Evolutionary conservation across 1,140 invertebrate species (phyloP).

Genomic region (Forficula auricularia): DNA sequence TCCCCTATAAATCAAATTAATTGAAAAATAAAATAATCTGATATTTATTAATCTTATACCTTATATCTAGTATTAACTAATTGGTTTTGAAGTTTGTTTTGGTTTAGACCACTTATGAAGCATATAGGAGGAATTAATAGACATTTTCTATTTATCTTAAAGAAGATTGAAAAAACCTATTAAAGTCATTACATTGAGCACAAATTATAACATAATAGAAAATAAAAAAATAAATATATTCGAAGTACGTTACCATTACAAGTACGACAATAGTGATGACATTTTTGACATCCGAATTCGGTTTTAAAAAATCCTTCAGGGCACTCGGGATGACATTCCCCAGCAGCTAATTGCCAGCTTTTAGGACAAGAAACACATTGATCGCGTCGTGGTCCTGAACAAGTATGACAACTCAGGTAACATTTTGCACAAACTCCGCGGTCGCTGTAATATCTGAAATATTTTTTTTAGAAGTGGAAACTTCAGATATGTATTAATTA

Average conservation of each 20-base stretch:
- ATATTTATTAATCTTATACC: no score
- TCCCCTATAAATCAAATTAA: constrained; percentile 40
- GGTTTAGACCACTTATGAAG: no score
- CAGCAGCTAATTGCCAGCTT: constrained; percentile 56
- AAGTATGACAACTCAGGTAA: constrained; percentile 65
- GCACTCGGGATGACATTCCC: constrained; percentile 65
- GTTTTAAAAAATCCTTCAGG: constrained; percentile 67
- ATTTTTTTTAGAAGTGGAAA: constrained; percentile 4
- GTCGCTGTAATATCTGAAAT: constrained; percentile 60
- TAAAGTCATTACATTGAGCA: no score
- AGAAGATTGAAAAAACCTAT: no score
- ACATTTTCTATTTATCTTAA: no score
- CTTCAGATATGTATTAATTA: not conserved
- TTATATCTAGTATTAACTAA: no score
- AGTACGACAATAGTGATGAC: constrained; percentile 65
- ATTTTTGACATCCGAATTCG: constrained; percentile 60
- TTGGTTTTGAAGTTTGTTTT: no score
- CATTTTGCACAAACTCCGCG: constrained; percentile 62
- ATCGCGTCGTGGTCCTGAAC: constrained; percentile 56
- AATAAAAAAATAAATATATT: no score
- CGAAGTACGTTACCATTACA: constrained; percentile 60
- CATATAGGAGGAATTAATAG: no score
- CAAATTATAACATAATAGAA: no score
- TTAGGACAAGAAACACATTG: constrained; percentile 66
- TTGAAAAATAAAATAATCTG: not conserved